Evolutionary conservation across 2,113 vertebrate species (phyloP).

Genomic region (Stegastes partitus): DNA sequence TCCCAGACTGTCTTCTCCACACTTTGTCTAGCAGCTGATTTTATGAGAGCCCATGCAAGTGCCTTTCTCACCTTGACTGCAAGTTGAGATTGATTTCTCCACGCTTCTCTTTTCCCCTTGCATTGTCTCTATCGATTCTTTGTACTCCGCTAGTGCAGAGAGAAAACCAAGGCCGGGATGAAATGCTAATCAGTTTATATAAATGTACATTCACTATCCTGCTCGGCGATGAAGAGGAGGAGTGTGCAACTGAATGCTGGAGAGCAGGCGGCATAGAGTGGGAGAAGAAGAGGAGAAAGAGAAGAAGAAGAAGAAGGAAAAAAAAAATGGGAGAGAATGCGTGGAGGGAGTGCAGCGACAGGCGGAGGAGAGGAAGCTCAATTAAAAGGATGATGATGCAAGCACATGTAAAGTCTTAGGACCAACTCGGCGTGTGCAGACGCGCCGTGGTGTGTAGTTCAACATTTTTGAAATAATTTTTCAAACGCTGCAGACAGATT

Average conservation of each 20-base stretch:
- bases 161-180: constrained; percentile 35
- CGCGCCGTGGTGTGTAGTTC: background rate
- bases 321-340: constrained; percentile 9
- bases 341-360: constrained; percentile 26
- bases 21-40: constrained; percentile 50
- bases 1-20: constrained; percentile 24
- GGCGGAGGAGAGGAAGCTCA: constrained; percentile 51
- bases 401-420: constrained; percentile 68
- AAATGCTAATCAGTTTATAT: constrained; percentile 68
- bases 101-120: constrained; percentile 44
- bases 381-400: constrained; percentile 76
- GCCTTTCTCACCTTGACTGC: constrained; percentile 63
- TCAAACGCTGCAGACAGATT: constrained; percentile 51
- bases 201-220: constrained; percentile 45
- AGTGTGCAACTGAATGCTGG: constrained; percentile 24
- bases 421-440: constrained; percentile 12
- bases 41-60: constrained; percentile 37
- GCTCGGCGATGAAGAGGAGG: constrained; percentile 39
- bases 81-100: constrained; percentile 65
- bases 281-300: constrained; percentile 11
- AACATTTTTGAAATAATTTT: constrained; percentile 41
- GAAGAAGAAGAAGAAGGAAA: background rate
- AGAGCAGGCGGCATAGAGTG: constrained; percentile 18
- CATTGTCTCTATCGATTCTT: constrained; percentile 69
- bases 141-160: constrained; percentile 22